Base-by-base conservation (phyloP, 2,113 vertebrate species). In the Trochalopteron elliotii region DNA sequence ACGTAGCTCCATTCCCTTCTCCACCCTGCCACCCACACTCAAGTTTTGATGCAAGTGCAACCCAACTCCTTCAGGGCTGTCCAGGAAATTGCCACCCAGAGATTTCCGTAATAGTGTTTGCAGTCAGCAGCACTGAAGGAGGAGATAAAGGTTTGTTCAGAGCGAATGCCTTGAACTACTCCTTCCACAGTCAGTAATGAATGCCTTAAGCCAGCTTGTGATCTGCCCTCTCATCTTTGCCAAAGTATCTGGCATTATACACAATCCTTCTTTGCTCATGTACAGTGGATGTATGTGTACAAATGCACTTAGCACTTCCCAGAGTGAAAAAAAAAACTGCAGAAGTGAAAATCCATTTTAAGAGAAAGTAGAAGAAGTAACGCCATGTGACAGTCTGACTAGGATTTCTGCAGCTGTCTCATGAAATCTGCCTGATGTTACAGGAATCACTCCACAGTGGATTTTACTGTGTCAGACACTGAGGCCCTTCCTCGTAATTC, bases 61-160 rank as follows among this genome's bases (percentile, higher is more conserved):
- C 49, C 40, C 7, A 25, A 31, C 52, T 94, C 90, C 56, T 87
- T 24, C 2, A 2, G 68, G 65, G 96, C 74, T 65, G 44, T 89
- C 94, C 96, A 97, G 97, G 96, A 98, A 98, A 97, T 96, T 97
- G 94, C 96, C 94, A 96, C 95, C 86, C 94, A 96, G 93, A 96
- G 90, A 90, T 90, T 97, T 98, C 95, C 50, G 0, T 37, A 50
- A 24, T 30, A 68, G 40, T 25, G 63, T 79, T 97, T 77, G 76
- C 85, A 96, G 92, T 90, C 88, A 94, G 65, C 92, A 92, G 72
- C 76, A 40, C 37, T 61, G n/a, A 94, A 95, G 57, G 68, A 96
- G 57, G 33, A 96, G 92, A 97, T 97, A 96, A 97, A 96, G 56
- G 24, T 84, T 94, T 97, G 44, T 83, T 97, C 28, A 10, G 90